Evolutionary conservation across 2,888 invertebrate species (phyloP).

Genomic region (Arge pagana): DNA sequence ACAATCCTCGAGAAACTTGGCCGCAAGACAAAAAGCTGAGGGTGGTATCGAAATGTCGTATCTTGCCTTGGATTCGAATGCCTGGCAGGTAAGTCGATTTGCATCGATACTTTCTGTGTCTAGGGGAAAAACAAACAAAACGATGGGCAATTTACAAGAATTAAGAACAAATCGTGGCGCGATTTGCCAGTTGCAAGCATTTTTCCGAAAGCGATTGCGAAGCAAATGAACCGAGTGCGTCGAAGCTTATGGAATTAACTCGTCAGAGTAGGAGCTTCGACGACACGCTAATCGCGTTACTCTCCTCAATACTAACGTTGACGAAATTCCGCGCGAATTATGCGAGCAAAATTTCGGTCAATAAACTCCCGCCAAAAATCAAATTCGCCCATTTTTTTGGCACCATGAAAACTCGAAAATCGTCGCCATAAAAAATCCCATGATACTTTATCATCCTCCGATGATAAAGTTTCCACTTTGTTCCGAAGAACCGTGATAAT

Average conservation of each 20-base stretch:
- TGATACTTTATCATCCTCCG: too few species aligned
- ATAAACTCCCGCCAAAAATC: too few species aligned
- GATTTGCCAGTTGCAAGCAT: background rate
- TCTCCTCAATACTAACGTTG: constrained; percentile 13
- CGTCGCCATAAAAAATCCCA: too few species aligned
- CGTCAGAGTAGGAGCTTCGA: constrained; percentile 16
- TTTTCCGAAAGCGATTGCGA: background rate
- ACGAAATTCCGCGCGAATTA: background rate
- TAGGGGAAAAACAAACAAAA: too few species aligned
- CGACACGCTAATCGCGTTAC: constrained; percentile 18
- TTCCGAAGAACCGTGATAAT: too few species aligned
- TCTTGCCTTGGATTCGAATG: constrained; percentile 59
- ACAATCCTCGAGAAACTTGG: constrained; percentile 35
- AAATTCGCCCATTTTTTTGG: too few species aligned
- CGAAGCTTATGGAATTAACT: constrained; percentile 17
- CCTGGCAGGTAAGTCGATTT: constrained; percentile 60
- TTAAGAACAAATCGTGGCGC: background rate
- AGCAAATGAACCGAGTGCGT: background rate
- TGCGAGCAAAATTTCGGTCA: too few species aligned
- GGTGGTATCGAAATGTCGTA: constrained; percentile 57
- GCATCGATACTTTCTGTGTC: too few species aligned
- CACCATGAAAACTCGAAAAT: too few species aligned
- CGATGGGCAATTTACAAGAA: background rate
- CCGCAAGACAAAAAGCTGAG: constrained; percentile 40
- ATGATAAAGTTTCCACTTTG: too few species aligned